Base-by-base conservation (phyloP, 2,888 invertebrate genomes). In the Notodonta dromedarius region DNA sequence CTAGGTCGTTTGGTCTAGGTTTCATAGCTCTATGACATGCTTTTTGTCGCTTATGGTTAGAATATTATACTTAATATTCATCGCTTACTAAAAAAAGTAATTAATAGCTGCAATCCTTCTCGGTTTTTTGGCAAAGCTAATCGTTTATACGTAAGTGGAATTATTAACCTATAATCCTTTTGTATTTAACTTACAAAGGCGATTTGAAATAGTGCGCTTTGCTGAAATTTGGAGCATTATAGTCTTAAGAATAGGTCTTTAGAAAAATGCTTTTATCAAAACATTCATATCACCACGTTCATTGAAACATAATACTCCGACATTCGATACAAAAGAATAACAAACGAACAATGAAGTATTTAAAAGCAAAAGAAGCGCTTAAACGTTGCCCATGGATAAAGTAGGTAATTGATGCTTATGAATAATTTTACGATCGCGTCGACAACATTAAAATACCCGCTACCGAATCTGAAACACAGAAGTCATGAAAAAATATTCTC, bases 401-500 rank as follows among this genome's bases (percentile, higher is more conserved):
- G 59, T 52, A 55, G 61, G 59, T 52, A 55, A 62, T 52, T 58
- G 53, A 63, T 67, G 57, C 60, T 55, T 63, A 64, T 56, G 59
- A 67, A 65, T 51, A 60, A 70, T 75, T 61, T 70, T 71, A 76
- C 69, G 70, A 70, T 69, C 71, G 74, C 74, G 77, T 70, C 66
- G 73, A 69, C 66, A 77, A 74, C 67, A 68, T 69, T 73, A 75
- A 70, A 75, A 71, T 44, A 35, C 12, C 83, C 60, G 80, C 77
- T 81, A 83, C 73, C 68, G 24, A 73, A 90, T 90, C 92, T 92
- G 92, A 88, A 92, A 92, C 92, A 92, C 83, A 92, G 78, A 88
- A 77, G 73, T 82, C 74, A 79, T 90, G 83, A 88, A 83, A 80
- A 70, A 70, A 78, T 53, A 16, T 11, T 71, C 60, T 77, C 78